Conservation (phyloP, 2,888 invertebrate species). For the Cyclophora albipunctata region DNA sequence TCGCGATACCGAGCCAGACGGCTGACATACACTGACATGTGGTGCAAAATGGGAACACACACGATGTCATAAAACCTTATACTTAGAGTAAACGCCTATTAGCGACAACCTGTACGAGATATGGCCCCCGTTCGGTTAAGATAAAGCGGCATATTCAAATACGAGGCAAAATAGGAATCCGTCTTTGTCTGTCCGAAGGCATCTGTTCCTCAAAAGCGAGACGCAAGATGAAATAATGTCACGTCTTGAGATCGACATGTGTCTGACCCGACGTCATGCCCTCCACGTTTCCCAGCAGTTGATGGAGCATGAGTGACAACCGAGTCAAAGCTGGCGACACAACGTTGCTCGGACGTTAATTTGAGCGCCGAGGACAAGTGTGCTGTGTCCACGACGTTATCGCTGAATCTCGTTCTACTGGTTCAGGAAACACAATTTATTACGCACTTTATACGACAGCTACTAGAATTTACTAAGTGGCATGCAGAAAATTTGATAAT, state of each 20-base stretch:
- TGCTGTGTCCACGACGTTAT: slow-evolving; percentile 51
- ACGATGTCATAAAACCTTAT: slow-evolving; percentile 61
- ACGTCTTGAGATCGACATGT: slow-evolving; percentile 62
- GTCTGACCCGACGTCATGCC: slow-evolving; percentile 70
- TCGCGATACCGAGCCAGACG: slow-evolving; percentile 45
- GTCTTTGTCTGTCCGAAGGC: slow-evolving; percentile 62
- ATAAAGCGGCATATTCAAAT: slow-evolving; percentile 57
- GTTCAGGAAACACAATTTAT: slow-evolving; percentile 57
- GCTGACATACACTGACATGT: slow-evolving; percentile 55
- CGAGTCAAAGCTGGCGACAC: slow-evolving; percentile 50
- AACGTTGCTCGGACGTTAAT: slow-evolving; percentile 70
- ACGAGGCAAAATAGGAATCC: slow-evolving; percentile 44
- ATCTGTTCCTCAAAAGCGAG: slow-evolving; percentile 55
- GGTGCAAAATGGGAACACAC: slow-evolving; percentile 59
- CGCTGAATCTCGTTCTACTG: slow-evolving; percentile 54
- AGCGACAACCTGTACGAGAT: slow-evolving; percentile 70
- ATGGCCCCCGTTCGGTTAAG: slow-evolving; percentile 54
- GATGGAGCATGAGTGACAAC: slow-evolving; percentile 75
- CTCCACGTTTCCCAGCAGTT: slow-evolving; percentile 68
- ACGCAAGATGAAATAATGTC: slow-evolving; percentile 64
- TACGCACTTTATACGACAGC: slow-evolving; percentile 54
- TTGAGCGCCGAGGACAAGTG: slow-evolving; percentile 55
- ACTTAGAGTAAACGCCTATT: slow-evolving; percentile 69
- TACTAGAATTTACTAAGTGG: slow-evolving; percentile 58
- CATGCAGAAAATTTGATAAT: slow-evolving; percentile 39